Base-by-base conservation (phyloP, 2,888 invertebrate species). In the Hypolimnas misippus region DNA sequence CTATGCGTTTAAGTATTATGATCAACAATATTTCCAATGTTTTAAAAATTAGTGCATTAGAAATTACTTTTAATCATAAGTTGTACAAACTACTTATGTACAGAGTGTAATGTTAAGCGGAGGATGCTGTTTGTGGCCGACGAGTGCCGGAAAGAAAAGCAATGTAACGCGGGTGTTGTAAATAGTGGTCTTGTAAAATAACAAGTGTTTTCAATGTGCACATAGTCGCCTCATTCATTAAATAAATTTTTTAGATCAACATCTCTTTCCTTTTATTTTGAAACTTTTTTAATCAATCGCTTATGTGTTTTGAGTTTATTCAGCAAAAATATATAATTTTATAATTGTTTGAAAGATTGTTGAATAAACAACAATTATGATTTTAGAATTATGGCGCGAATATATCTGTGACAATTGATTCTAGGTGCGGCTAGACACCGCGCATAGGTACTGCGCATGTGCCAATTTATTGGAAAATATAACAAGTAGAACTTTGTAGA, bases 201-300 rank as follows among this genome's bases (percentile, higher is more conserved):
- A 86, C 87, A 87, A 87, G 87, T 89, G 88, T 89, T 90, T 90
- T 89, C 86, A 86, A 89, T 90, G 92, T 92, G 91, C 92, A 92
- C 91, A 92, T 92, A 92, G 92, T 92, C 91, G 90, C 89, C 89
- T 91, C 90, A 86, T 91, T 90, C 88, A 90, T 89, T 89, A 91
- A 67, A 91, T 89, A 92, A 89, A 90, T 87, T 91, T 90, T 91
- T 88, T 92, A 90, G 92, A 92, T 87, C 88, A 88, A 88, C 84
- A 79, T 81, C 74, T 66, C 68, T 69, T 65, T 60, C 66, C 73
- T 74, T 74, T 70, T 62, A 69, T 66, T 72, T 71, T 25, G 21
- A 8, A 6, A 31, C 19, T 17, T 35, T 53, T 12, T n/a, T 21
- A 21, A n/a, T n/a, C n/a, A n/a, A n/a, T n/a, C n/a, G n/a, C n/a